These are phyloP conservation scores for Tenrec ecaudatus DNA, from an alignment of 2,113 vertebrate species.

Conservation along the genomic window DNA sequence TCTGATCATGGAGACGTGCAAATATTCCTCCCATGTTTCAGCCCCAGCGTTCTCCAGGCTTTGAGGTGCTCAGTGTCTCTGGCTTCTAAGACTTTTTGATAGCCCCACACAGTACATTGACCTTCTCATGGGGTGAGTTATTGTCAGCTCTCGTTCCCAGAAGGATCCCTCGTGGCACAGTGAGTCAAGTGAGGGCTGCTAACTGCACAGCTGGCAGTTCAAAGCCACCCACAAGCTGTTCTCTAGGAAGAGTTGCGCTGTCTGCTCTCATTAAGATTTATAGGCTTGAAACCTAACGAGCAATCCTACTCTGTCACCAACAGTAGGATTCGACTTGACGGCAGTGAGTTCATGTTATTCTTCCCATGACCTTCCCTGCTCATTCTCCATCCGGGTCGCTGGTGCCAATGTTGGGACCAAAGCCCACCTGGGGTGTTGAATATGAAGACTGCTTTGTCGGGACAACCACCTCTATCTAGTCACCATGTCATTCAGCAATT, in stretches of 20 bases:
- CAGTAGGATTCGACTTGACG: too few relatives aligned
- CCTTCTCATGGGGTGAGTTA: background rate
- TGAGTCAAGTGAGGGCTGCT: too few relatives aligned
- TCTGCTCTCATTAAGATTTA: too few relatives aligned
- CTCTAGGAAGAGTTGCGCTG: too few relatives aligned
- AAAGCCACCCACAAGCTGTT: too few relatives aligned
- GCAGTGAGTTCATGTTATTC: too few relatives aligned
- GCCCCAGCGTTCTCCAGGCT: background rate
- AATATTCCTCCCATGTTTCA: background rate
- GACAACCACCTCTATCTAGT: background rate
- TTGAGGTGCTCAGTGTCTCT: background rate
- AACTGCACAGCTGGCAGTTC: too few relatives aligned
- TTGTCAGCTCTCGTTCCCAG: background rate
- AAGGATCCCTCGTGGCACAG: too few relatives aligned
- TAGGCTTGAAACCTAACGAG: background rate
- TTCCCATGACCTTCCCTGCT: too few relatives aligned
- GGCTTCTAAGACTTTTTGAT: background rate
- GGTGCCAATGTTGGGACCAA: background rate
- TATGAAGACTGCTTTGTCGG: background rate
- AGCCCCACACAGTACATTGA: background rate
- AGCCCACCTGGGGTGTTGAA: background rate
- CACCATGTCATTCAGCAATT: background rate
- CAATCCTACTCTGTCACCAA: too few relatives aligned
- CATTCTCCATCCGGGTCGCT: background rate
- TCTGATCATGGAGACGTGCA: background rate